A percentile compares a stretch with the other conserved stretches of the same genome.
Evolutionary conservation across 2,888 invertebrate species (phyloP).

Genomic region (Epinotia brunnichana): DNA sequence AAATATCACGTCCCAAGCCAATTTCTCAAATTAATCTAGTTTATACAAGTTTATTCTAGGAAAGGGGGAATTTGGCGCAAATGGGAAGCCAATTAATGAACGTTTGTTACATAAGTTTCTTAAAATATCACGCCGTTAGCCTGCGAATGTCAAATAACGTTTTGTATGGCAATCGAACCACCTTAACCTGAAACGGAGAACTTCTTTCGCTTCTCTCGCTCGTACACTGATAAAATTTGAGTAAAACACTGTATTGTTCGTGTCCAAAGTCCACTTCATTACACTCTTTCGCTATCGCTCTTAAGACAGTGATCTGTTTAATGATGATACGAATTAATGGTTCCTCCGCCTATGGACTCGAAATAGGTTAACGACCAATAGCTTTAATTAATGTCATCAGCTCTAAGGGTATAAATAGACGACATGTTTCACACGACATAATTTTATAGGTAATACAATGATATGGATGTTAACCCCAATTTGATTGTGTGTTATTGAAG

Average conservation of each 20-base stretch:
- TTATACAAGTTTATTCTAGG: too few species aligned
- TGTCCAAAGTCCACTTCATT: neutral
- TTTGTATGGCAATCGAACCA: too few species aligned
- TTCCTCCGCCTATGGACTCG: slow-evolving; percentile 49
- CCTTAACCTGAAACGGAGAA: too few species aligned
- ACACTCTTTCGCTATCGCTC: neutral
- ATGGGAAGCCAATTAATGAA: too few species aligned
- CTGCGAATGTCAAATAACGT: too few species aligned
- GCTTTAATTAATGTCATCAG: slow-evolving; percentile 65
- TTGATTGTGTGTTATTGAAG: too few species aligned
- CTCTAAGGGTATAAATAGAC: slow-evolving; percentile 32
- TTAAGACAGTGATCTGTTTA: slow-evolving; percentile 38
- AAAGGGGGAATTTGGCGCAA: too few species aligned
- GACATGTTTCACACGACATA: slow-evolving; percentile 36
- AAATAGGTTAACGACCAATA: slow-evolving; percentile 76
- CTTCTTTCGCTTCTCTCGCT: too few species aligned
- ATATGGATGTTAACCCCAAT: neutral
- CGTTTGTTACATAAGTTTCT: too few species aligned
- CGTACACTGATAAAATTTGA: neutral
- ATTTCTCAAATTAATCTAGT: too few species aligned
- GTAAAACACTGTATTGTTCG: neutral
- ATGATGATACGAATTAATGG: slow-evolving; percentile 46
- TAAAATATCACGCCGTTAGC: too few species aligned
- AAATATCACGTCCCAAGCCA: too few species aligned
- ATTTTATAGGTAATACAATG: slow-evolving; percentile 21